Evolutionary conservation across 2,888 invertebrate genomes (phyloP).

Genomic region (Dascillus cervinus): DNA sequence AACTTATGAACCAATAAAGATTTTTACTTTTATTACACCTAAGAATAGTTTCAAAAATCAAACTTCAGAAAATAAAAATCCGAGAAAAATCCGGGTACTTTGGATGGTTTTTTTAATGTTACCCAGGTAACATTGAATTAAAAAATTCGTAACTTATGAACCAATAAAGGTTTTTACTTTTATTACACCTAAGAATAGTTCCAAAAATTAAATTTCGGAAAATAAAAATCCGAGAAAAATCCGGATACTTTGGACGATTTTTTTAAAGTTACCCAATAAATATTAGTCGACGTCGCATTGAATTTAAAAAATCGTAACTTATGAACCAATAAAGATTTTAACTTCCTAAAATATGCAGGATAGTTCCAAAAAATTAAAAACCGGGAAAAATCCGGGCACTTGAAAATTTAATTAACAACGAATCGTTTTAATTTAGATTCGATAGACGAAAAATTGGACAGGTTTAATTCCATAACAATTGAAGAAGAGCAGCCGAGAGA

Average conservation of each 20-base stretch:
- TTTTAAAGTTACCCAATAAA: slow-evolving; percentile 2
- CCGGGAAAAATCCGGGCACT: too few relatives aligned
- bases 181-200: too few relatives aligned
- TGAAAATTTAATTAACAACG: slow-evolving; percentile 5
- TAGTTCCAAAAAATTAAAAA: too few relatives aligned
- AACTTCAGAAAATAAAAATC: too few relatives aligned
- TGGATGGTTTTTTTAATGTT: neutral
- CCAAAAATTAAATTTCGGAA: slow-evolving; percentile 2
- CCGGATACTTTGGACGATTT: neutral
- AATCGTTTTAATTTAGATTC: slow-evolving; percentile 53
- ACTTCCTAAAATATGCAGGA: too few relatives aligned
- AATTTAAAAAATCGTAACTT: too few relatives aligned
- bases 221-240: too few relatives aligned
- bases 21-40: neutral
- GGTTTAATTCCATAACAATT: slow-evolving; percentile 60
- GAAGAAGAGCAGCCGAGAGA: slow-evolving; percentile 54
- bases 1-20: too few relatives aligned
- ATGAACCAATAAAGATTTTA: too few relatives aligned
- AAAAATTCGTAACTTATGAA: too few relatives aligned
- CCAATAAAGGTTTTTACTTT: too few relatives aligned
- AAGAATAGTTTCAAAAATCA: neutral
- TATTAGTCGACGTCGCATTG: neutral
- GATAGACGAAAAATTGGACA: slow-evolving; percentile 62
- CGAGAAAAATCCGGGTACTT: too few relatives aligned
- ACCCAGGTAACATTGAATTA: neutral